phyloP scores from a whole-genome alignment of 2,797 vertebrate species.

The Syngnathus acus region DNA sequence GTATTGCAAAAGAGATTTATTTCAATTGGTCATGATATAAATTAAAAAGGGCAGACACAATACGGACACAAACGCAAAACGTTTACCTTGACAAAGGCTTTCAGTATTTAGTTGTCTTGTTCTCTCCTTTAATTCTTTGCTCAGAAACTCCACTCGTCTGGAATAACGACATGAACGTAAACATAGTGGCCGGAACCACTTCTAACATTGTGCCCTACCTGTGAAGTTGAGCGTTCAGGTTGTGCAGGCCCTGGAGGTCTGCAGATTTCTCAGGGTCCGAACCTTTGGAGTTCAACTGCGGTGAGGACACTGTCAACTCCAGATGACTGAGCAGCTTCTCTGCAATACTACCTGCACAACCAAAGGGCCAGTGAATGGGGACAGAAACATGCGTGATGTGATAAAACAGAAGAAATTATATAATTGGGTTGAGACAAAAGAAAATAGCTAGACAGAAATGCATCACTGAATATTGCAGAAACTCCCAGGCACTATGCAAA shows the following conservation, averaged over 20 bases:
- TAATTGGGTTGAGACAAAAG: too few relatives aligned
- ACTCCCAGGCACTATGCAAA: too few relatives aligned
- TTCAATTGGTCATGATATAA: neutral
- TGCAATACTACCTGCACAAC: slow-evolving; percentile 65
- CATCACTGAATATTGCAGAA: too few relatives aligned
- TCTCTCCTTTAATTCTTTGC: slow-evolving; percentile 73
- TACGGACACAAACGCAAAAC: neutral
- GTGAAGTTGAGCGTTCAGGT: slow-evolving; percentile 76
- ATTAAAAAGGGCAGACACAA: neutral
- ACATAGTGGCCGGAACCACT: neutral
- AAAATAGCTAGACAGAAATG: too few relatives aligned
- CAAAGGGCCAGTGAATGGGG: neutral
- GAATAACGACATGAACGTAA: slow-evolving; percentile 9
- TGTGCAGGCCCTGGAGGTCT: slow-evolving; percentile 72
- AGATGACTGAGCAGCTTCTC: slow-evolving; percentile 73
- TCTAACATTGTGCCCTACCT: slow-evolving; percentile 58
- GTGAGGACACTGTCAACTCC: slow-evolving; percentile 65
- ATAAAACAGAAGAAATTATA: too few relatives aligned
- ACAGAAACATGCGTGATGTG: neutral
- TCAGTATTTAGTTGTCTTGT: slow-evolving; percentile 52
- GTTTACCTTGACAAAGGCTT: slow-evolving; percentile 66
- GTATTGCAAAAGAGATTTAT: neutral
- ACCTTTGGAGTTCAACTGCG: slow-evolving; percentile 54
- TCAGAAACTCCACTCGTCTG: slow-evolving; percentile 76
- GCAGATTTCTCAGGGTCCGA: slow-evolving; percentile 64